phyloP scores from a whole-genome alignment of 92 coral and sea anemone genomes.

The Meandrina meandrites region DNA sequence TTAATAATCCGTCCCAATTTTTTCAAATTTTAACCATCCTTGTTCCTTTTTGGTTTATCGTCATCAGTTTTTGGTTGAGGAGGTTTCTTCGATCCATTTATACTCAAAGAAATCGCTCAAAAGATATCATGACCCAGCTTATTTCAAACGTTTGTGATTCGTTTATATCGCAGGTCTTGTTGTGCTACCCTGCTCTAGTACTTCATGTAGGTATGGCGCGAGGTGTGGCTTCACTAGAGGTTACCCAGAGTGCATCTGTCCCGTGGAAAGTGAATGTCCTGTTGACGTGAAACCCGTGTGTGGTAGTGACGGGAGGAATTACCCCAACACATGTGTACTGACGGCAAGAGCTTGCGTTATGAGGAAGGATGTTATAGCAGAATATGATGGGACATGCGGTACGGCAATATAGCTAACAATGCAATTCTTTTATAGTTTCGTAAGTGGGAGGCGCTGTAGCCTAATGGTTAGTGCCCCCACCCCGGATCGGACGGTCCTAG shows the following conservation, averaged over 20 bases:
- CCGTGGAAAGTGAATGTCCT: slow-evolving; percentile 67
- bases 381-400: slow-evolving; percentile 82
- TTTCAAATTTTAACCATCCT: too few relatives aligned
- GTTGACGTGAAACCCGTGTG: slow-evolving; percentile 74
- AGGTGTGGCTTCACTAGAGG: slow-evolving; percentile 78
- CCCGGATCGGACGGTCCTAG: too few relatives aligned
- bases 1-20: neutral
- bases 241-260: slow-evolving; percentile 79
- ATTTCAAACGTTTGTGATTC: neutral
- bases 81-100: too few relatives aligned
- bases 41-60: too few relatives aligned
- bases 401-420: slow-evolving; percentile 29
- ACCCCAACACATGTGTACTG: slow-evolving; percentile 81
- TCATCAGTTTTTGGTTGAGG: too few relatives aligned
- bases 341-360: slow-evolving; percentile 76
- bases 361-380: slow-evolving; percentile 68
- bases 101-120: neutral
- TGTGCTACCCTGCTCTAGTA: slow-evolving; percentile 76
- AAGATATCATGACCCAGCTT: neutral
- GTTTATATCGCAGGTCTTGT: slow-evolving; percentile 66
- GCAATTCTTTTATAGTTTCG: too few relatives aligned
- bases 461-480: too few relatives aligned
- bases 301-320: slow-evolving; percentile 86
- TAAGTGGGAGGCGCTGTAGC: too few relatives aligned
- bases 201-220: slow-evolving; percentile 77